These are phyloP conservation scores for Atherinosoma microstoma DNA, from an alignment of 2,797 vertebrate genomes.

Conservation along the genomic window DNA sequence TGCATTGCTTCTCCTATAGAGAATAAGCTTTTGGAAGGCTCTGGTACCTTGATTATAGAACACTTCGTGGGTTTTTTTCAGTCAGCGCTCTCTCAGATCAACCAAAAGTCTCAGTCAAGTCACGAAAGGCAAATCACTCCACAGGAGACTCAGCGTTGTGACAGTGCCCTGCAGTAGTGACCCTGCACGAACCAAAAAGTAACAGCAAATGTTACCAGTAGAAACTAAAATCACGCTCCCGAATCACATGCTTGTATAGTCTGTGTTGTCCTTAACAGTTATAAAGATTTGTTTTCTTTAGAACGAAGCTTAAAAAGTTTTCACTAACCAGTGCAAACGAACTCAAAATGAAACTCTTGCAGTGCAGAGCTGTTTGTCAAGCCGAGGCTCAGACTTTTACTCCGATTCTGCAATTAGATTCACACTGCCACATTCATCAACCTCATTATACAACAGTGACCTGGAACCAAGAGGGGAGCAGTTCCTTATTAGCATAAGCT, in stretches of 20 bases:
- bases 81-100: constrained; percentile 15
- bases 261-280: neutral
- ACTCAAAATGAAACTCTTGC: neutral
- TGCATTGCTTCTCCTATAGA: neutral
- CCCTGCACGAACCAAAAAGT: constrained; percentile 27
- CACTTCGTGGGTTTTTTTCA: constrained; percentile 20
- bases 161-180: constrained; percentile 38
- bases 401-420: constrained; percentile 49
- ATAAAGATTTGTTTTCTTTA: neutral
- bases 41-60: neutral
- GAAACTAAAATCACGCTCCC: constrained; percentile 4
- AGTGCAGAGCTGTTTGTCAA: constrained; percentile 22
- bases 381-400: constrained; percentile 44
- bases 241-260: neutral
- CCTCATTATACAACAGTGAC: constrained; percentile 66
- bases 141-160: constrained; percentile 31
- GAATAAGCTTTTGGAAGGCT: constrained; percentile 9
- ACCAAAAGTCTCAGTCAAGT: constrained; percentile 23
- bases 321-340: neutral
- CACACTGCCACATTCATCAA: constrained; percentile 40
- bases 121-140: constrained; percentile 40
- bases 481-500: constrained; percentile 58
- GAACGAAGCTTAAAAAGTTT: neutral
- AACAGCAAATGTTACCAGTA: constrained; percentile 3
- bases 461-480: constrained; percentile 48